A percentile compares a stretch with the other conserved stretches of the same genome.
Conservation (phyloP, 1,140 invertebrate genomes). For the Listronotus bonariensis region DNA sequence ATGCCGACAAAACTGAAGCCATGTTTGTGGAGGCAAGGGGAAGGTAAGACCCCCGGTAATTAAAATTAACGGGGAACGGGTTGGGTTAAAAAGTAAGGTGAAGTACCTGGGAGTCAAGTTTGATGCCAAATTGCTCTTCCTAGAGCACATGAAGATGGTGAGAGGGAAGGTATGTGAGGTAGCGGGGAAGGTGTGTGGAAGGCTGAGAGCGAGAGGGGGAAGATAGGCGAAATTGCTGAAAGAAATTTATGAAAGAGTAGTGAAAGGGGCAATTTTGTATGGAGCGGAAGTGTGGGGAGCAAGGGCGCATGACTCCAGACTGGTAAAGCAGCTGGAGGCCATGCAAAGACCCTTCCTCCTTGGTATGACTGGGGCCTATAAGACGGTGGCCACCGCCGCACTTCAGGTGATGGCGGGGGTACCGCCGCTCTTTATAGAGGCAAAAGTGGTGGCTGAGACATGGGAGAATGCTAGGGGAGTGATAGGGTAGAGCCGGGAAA, state of each 20-base stretch:
- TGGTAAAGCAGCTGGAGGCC: conserved; percentile 27
- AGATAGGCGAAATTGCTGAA: conserved; percentile 23
- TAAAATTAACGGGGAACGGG: conserved; percentile 4
- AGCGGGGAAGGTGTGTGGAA: conserved; percentile 6
- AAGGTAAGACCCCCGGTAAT: conserved; percentile 32
- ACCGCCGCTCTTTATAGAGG: conserved; percentile 31
- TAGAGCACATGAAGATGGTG: conserved; percentile 31
- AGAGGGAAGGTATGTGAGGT: conserved; percentile 6
- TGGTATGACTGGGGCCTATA: conserved; percentile 22
- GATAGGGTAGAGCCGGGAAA: too few species aligned
- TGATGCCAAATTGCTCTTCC: conserved; percentile 21
- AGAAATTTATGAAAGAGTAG: conserved; percentile 30
- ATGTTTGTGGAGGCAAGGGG: conserved; percentile 25
- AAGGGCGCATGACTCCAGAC: conserved; percentile 9
- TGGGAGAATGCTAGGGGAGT: not conserved
- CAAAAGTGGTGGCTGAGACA: not conserved
- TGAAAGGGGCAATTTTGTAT: conserved; percentile 34
- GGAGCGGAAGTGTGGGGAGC: conserved; percentile 32
- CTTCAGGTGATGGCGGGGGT: conserved; percentile 32
- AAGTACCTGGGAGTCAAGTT: conserved; percentile 38
- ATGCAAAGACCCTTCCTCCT: conserved; percentile 33
- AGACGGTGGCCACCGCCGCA: conserved; percentile 26
- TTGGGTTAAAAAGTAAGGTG: not conserved
- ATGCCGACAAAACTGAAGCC: conserved; percentile 32
- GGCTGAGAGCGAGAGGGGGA: conserved; percentile 30